Base-by-base conservation (phyloP, 1,140 invertebrate genomes). In the Mamestra configurata region DNA sequence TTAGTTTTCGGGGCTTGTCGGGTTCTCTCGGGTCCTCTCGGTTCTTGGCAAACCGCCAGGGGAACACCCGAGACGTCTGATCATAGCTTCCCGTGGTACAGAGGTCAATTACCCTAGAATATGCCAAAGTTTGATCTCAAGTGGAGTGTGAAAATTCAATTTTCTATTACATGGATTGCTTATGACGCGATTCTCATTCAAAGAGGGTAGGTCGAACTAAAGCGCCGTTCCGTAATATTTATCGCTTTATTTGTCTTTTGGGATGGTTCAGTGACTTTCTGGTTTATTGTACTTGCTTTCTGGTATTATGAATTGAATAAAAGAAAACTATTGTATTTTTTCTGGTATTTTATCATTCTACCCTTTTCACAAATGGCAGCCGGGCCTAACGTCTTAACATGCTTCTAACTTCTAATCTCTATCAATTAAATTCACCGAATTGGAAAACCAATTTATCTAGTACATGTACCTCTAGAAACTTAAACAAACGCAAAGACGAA, bases 101-200 rank as follows among this genome's bases (percentile, higher is more conserved):
- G 37, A 27, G 64, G 64, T 68, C 64, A 68, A 68, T 68, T 24
- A 68, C 64, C 64, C 40, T 49, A 13, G 20, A 68, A 68, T 49
- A 24, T 68, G 40, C 27, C 20, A 46, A 68, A 27, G 31, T 68
- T 68, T 68, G 64, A 46, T 46, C 40, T 15, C 64, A 46, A 68
- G 64, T 68, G 18, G 35, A 15, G 64, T 68, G 64, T 49, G 64
- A 68, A 68, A 64, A 68, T 68, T 68, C 43, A 64, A 64, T 64
- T 64, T 37, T 35, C 59, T 20, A 64, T 37, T 64, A 64, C 35
- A 40, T 18, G 31, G 59, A 64, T 40, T 40, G 35, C 59, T 40
- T 64, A 64, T 64, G 18, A 40, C 40, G 59, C n/a, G 10, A 7
- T 20, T 20, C 35, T 40, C 40, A 40, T 40, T 40, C 35, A 13